Evolutionary conservation across 2,797 vertebrate genomes (phyloP).

Genomic region (Premnoplex brunnescens): DNA sequence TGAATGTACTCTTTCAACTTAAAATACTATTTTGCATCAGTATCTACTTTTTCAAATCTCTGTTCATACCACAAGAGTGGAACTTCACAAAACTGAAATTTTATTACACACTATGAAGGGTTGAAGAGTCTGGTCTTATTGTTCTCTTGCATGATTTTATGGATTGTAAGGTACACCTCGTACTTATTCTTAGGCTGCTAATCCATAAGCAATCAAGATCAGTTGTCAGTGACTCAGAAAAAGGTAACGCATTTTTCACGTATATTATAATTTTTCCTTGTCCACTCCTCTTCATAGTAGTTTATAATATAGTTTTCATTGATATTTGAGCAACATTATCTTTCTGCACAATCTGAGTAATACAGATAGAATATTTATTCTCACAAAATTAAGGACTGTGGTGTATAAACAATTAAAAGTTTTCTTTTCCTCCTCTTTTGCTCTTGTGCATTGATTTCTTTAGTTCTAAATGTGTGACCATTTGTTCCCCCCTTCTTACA

Average conservation of each 20-base stretch:
- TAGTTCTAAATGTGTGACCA: background rate
- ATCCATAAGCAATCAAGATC: background rate
- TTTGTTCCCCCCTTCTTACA: background rate
- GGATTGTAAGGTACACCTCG: background rate
- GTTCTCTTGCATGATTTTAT: background rate
- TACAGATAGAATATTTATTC: background rate
- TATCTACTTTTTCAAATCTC: background rate
- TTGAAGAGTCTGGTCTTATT: background rate
- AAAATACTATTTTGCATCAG: background rate
- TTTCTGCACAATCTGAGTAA: background rate
- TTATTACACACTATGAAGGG: background rate
- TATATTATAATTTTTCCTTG: background rate
- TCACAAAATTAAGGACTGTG: background rate
- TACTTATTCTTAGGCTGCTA: background rate
- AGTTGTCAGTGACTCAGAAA: background rate
- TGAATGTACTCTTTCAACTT: background rate
- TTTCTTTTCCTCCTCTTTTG: background rate
- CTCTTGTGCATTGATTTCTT: background rate
- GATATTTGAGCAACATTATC: background rate
- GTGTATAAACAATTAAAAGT: background rate
- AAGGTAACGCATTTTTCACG: background rate
- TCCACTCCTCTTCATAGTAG: background rate
- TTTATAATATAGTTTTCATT: background rate
- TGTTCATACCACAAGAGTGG: background rate
- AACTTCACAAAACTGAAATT: background rate